Evolutionary conservation across 2,888 invertebrate species (phyloP).

Genomic region (Heteromurus nitidus): DNA sequence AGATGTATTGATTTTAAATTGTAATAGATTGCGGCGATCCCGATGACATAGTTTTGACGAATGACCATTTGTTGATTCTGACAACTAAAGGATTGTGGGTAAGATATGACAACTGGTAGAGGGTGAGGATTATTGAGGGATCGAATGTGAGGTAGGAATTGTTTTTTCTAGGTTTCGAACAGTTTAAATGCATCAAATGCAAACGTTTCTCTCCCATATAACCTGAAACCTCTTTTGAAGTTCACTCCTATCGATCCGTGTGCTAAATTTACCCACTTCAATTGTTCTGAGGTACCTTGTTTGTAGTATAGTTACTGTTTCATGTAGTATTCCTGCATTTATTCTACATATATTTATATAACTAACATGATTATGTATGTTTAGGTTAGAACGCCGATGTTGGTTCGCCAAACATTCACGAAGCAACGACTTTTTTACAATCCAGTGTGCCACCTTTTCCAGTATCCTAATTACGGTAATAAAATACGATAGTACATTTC

Average conservation of each 20-base stretch:
- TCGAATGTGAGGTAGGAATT: too few species aligned
- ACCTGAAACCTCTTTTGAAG: slow-evolving; percentile 53
- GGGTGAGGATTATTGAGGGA: too few species aligned
- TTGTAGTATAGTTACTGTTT: too few species aligned
- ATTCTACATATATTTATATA: too few species aligned
- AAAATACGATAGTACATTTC: too few species aligned
- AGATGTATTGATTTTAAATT: background rate
- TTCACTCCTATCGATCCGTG: slow-evolving; percentile 66
- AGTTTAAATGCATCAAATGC: slow-evolving; percentile 40
- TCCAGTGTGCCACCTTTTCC: slow-evolving; percentile 61
- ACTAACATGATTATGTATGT: too few species aligned
- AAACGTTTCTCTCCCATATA: slow-evolving; percentile 19
- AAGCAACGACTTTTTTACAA: slow-evolving; percentile 52
- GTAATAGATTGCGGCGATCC: slow-evolving; percentile 65
- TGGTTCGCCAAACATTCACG: slow-evolving; percentile 2
- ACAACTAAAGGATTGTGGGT: slow-evolving; percentile 57
- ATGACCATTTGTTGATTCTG: slow-evolving; percentile 58
- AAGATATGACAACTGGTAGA: too few species aligned
- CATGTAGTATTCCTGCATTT: too few species aligned
- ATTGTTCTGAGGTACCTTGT: slow-evolving; percentile 51
- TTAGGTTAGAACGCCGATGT: slow-evolving; percentile 6
- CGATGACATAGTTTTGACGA: slow-evolving; percentile 57
- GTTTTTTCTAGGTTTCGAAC: slow-evolving; percentile 13
- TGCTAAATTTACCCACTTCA: slow-evolving; percentile 17
- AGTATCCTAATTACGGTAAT: slow-evolving; percentile 61